phyloP scores from a whole-genome alignment of 2,888 invertebrate genomes.

The Sphaerolaimus hirsutus region DNA sequence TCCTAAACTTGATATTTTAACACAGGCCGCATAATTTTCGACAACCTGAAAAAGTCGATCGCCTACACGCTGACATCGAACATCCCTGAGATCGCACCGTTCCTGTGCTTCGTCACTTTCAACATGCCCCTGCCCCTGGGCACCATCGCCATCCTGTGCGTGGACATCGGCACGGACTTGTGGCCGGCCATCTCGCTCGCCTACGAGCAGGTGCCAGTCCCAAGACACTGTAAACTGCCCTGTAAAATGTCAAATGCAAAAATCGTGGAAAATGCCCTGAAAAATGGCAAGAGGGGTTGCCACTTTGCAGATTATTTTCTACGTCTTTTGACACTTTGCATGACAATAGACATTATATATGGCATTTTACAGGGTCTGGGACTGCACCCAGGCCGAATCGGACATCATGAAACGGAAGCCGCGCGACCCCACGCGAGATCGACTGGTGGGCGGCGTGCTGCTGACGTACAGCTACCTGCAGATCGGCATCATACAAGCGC shows the following conservation, averaged over 20 bases:
- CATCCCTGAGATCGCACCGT: constrained; percentile 35
- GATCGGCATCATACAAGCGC: constrained; percentile 31
- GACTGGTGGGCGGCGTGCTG: constrained; percentile 59
- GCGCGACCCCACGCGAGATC: constrained; percentile 63
- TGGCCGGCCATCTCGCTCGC: constrained; percentile 74
- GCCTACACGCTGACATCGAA: constrained; percentile 34
- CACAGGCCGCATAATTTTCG: constrained; percentile 34
- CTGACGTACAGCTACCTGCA: constrained; percentile 31
- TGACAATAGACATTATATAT: no score
- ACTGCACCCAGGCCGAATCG: constrained; percentile 61
- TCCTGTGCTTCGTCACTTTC: constrained; percentile 33
- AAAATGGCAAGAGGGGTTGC: no score
- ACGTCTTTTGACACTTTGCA: no score
- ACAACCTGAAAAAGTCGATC: constrained; percentile 35
- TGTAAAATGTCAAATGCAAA: no score
- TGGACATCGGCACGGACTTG: constrained; percentile 37
- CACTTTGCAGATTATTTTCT: no score
- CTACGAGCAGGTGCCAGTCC: no score
- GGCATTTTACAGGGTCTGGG: no score
- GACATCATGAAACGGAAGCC: constrained; percentile 83
- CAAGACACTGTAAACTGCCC: no score
- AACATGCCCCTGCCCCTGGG: constrained; percentile 35
- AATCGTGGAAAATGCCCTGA: no score
- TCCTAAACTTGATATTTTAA: no score
- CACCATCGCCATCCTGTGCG: constrained; percentile 36